These are phyloP conservation scores for Exocentrus adspersus DNA, from an alignment of 2,888 invertebrate species.

Conservation along the genomic window DNA sequence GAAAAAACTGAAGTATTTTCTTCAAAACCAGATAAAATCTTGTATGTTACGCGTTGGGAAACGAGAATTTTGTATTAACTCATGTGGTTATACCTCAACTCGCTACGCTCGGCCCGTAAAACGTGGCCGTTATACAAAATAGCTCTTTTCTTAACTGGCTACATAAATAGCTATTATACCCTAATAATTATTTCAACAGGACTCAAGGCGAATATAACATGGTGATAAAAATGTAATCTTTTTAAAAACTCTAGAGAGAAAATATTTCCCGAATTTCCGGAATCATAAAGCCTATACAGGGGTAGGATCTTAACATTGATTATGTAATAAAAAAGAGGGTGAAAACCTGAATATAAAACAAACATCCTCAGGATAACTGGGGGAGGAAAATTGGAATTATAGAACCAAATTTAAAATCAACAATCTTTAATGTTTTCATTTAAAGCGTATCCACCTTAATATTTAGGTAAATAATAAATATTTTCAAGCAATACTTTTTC, in stretches of 20 bases:
- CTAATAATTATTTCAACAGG: no score
- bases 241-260: neutral
- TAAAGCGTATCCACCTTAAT: neutral
- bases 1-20: no score
- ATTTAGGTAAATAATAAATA: constrained; percentile 4
- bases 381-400: constrained; percentile 21
- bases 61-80: no score
- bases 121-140: no score
- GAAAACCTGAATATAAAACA: constrained; percentile 14
- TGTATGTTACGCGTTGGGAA: no score
- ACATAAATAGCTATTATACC: no score
- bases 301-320: constrained; percentile 23
- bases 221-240: no score
- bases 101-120: no score
- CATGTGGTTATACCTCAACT: no score
- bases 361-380: constrained; percentile 21
- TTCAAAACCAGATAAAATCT: no score
- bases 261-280: neutral
- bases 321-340: constrained; percentile 21
- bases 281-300: neutral
- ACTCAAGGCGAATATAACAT: no score
- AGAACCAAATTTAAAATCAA: constrained; percentile 20
- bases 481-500: neutral
- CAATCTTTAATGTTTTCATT: constrained; percentile 18
- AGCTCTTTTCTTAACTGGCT: no score